These are phyloP conservation scores for Rhimphoctona megacephalus DNA, from an alignment of 2,888 invertebrate species.

Conservation along the genomic window DNA sequence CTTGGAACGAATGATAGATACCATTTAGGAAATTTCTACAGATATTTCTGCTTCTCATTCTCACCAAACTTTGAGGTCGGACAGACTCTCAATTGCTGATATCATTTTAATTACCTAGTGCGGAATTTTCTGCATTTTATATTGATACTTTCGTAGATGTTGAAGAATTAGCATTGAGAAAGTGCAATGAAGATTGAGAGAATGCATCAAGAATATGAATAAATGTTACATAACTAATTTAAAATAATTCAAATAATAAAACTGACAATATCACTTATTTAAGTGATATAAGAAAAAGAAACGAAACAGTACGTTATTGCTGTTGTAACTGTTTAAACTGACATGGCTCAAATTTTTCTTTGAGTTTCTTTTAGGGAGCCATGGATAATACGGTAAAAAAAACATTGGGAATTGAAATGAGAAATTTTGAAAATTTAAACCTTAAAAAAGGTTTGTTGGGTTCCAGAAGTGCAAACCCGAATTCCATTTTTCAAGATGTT, in stretches of 20 bases:
- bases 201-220: not conserved
- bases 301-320: too few relatives aligned
- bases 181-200: not conserved
- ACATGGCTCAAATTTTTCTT: too few relatives aligned
- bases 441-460: too few relatives aligned
- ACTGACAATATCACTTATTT: too few relatives aligned
- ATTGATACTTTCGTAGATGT: not conserved
- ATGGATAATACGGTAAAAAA: too few relatives aligned
- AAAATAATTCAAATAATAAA: too few relatives aligned
- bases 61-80: not conserved
- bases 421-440: not conserved
- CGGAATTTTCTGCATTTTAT: not conserved
- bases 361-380: too few relatives aligned
- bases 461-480: not conserved
- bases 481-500: not conserved
- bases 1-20: slow-evolving; percentile 65
- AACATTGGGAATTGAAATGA: too few relatives aligned
- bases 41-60: not conserved
- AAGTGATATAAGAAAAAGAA: too few relatives aligned
- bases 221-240: too few relatives aligned
- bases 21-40: slow-evolving; percentile 66
- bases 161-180: not conserved
- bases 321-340: too few relatives aligned
- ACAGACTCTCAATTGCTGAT: slow-evolving; percentile 37
- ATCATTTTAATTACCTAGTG: slow-evolving; percentile 42